Evolutionary conservation across 2,888 invertebrate genomes (phyloP), one percentile per base, ranked within the genome.

Genomic region (Minunthozetes semirufus): DNA sequence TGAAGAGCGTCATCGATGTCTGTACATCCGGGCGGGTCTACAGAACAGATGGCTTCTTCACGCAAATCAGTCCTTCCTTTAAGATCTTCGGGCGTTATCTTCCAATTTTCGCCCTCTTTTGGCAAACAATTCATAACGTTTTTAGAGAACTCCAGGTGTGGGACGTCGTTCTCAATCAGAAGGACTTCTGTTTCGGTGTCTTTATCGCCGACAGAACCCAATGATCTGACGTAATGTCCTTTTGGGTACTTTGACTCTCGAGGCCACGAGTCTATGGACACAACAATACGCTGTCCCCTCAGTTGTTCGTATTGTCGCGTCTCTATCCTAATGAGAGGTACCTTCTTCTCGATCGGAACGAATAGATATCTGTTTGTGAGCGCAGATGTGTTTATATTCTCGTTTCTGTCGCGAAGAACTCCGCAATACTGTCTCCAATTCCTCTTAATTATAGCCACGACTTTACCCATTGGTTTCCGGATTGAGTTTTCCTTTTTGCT

Each of bases 371-470:
- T 29, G 22, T 73, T 48, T 6, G 4, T 27, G 0, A 46, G 38
- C 19, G 61, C 33, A 19, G 63, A 63, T 11, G 70, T 42, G 19
- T 61, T 68, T 0, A 74, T 50, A 19, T 25, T 22, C 42, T 74
- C 73, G 56, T 68, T 59, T 33, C 68, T 19, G n/a, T 33, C 88
- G 82, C 93, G 88, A 74, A 99, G 84, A 79, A 98, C 94, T 17
- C 99, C 99, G 84, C 98, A 99, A 83, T 97, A 98, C 82, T 96
- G 97, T 56, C 96, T 86, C 96, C 98, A 97, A 82, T 97, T 98
- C 75, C 98, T 87, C 78, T 92, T 88, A 76, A 99, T 92, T 77
- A 99, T 94, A 0, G 96, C 97, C n/a, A 99, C 94, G 73, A 95
- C 73, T 63, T 75, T 73, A 9, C 77, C 80, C n/a, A 78, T 77